Evolutionary conservation across 2,888 invertebrate species (phyloP).

Genomic region (Priocnemis perturbator): DNA sequence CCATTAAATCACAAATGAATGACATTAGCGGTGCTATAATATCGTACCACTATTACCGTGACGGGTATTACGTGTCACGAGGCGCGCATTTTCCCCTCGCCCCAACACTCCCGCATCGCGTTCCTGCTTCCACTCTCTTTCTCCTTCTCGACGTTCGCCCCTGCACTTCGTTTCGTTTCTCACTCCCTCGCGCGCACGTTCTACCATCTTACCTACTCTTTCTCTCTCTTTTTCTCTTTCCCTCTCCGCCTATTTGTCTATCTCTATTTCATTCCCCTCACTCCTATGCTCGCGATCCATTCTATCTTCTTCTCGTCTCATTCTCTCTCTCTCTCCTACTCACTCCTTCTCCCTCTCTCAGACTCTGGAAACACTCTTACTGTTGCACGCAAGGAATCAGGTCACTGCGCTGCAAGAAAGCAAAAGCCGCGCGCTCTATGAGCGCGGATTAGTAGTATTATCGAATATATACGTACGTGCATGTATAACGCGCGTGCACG

Average conservation of each 20-base stretch:
- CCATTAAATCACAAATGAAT: slow-evolving; percentile 74
- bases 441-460: slow-evolving; percentile 71
- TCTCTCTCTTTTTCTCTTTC: slow-evolving; percentile 3
- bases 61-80: slow-evolving; percentile 73
- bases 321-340: slow-evolving; percentile 44
- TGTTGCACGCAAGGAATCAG: slow-evolving; percentile 72
- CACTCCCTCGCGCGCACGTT: slow-evolving; percentile 35
- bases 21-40: slow-evolving; percentile 74
- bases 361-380: slow-evolving; percentile 71
- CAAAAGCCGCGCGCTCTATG: slow-evolving; percentile 65
- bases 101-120: slow-evolving; percentile 34
- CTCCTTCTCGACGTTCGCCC: slow-evolving; percentile 44
- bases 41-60: slow-evolving; percentile 73
- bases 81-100: slow-evolving; percentile 44
- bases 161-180: slow-evolving; percentile 38
- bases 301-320: slow-evolving; percentile 32
- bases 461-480: slow-evolving; percentile 56
- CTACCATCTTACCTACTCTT: slow-evolving; percentile 22
- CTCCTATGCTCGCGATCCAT: slow-evolving; percentile 29
- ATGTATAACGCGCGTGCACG: slow-evolving; percentile 32
- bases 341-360: slow-evolving; percentile 55
- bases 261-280: slow-evolving; percentile 37
- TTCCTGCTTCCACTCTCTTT: slow-evolving; percentile 36
- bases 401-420: slow-evolving; percentile 74
- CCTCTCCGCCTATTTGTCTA: neutral